Base-by-base conservation (phyloP, 2,797 vertebrate species). In the Gephyroberyx darwinii region DNA sequence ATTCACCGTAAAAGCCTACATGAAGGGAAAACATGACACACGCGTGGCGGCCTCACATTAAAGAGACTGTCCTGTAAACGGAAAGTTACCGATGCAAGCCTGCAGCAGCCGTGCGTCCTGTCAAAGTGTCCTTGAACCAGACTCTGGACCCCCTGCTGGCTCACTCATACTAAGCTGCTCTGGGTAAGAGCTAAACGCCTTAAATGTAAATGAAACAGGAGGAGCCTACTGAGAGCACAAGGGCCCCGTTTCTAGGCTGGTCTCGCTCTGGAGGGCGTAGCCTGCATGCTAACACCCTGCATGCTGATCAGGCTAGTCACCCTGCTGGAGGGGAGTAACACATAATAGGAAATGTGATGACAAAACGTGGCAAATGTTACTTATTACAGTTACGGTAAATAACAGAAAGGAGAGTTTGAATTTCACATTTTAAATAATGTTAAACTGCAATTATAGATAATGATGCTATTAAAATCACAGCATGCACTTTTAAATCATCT, bases 211-310 rank as follows among this genome's bases (percentile, higher is more conserved):
- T 84, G 69, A 76, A 81, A 74, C 52, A 50, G 79, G 85, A 76
- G 83, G 62, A 71, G 74, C 31, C 70, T 71, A 74, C 81, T 72
- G 70, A 65, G 83, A 88, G 82, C 80, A 87, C 75, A 79, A 84
- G 83, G 75, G 64, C 43, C 71, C 26, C 47, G 79, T 82, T 84
- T 78, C 63, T 76, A 59, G 75, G 60, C 12, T 17, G 70, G 67
- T 26, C 78, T 16, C 30, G 45, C 52, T 60, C 68, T 67, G 53
- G 61, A 78, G 75, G 85, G 85, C 80, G 71, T 52, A 74, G 83
- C 3, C 75, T 89, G 87, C 77, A 91, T 86, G 83, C 62, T 82
- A 89, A 90, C 74, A 14, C 65, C 5, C 77, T 48, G 69, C 77
- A 63, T 59, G 59, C 74, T 78, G 65, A 83, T 70, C 78, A 67